Conservation (phyloP, 2,113 vertebrate species). For the Aptenodytes forsteri region DNA sequence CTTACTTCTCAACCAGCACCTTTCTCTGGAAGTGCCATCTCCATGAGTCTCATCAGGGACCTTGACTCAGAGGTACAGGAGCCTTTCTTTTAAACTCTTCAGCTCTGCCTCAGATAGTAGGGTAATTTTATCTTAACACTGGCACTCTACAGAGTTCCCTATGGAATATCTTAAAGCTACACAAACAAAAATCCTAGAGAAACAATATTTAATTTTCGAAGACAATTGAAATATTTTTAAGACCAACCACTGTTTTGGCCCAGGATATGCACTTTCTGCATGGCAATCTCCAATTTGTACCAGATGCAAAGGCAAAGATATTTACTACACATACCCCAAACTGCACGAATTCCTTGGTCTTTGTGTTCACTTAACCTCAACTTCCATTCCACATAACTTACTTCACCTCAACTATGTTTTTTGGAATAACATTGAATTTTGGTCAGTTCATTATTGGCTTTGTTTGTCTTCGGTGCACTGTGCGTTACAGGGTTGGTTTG, state of each 20-base stretch:
- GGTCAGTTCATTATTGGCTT: slow-evolving; percentile 34
- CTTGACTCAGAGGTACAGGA: neutral
- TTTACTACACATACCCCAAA: slow-evolving; percentile 36
- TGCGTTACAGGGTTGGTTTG: neutral
- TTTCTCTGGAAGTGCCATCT: neutral
- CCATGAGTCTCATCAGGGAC: neutral
- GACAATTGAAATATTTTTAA: slow-evolving; percentile 54
- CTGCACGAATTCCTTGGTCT: slow-evolving; percentile 51
- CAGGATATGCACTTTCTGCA: slow-evolving; percentile 2
- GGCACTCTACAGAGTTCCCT: slow-evolving; percentile 4
- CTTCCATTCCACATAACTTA: slow-evolving; percentile 46
- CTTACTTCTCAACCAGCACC: neutral
- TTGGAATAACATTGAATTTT: slow-evolving; percentile 44
- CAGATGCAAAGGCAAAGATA: slow-evolving; percentile 36
- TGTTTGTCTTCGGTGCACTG: slow-evolving; percentile 24
- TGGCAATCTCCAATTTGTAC: slow-evolving; percentile 30
- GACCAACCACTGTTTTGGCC: slow-evolving; percentile 40
- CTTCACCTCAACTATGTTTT: slow-evolving; percentile 65
- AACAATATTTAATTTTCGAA: slow-evolving; percentile 58
- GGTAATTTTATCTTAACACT: neutral
- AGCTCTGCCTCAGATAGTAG: neutral
- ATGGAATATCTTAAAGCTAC: neutral
- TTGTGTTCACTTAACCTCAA: slow-evolving; percentile 52
- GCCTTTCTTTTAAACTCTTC: neutral
- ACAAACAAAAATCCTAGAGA: slow-evolving; percentile 59